Evolutionary conservation across 2,888 invertebrate species (phyloP).

Genomic region (Idaea aversata): DNA sequence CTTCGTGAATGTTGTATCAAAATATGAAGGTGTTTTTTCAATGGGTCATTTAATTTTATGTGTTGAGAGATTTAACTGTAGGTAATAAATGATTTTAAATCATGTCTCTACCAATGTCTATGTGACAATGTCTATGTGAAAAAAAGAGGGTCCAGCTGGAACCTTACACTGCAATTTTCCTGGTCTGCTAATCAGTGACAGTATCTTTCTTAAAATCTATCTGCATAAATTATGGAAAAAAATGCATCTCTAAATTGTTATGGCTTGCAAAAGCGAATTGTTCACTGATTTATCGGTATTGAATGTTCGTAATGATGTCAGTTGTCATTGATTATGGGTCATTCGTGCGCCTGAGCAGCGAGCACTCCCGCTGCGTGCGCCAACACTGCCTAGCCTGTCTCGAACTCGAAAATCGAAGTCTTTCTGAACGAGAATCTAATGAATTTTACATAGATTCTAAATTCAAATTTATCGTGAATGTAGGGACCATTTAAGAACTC

Average conservation of each 20-base stretch:
- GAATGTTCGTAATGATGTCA: constrained; percentile 39
- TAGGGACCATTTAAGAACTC: not conserved
- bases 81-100: not conserved
- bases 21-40: not conserved
- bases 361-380: constrained; percentile 43
- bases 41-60: not conserved
- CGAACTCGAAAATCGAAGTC: not conserved
- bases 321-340: constrained; percentile 52
- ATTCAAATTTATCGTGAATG: constrained; percentile 2
- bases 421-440: not conserved
- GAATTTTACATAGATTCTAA: not conserved
- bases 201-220: not conserved
- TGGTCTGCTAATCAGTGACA: not conserved
- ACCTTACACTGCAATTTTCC: no score
- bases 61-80: not conserved
- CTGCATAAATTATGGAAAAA: not conserved
- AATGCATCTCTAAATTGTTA: not conserved
- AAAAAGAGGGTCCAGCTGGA: no score
- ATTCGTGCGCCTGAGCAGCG: constrained; percentile 41
- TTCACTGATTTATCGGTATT: constrained; percentile 29
- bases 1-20: not conserved
- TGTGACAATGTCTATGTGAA: not conserved
- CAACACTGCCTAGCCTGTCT: constrained; percentile 31
- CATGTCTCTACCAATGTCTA: not conserved
- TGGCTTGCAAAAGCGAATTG: constrained; percentile 25